Base-by-base conservation (phyloP, 2,113 vertebrate species). In the Hepsetus odoe region DNA sequence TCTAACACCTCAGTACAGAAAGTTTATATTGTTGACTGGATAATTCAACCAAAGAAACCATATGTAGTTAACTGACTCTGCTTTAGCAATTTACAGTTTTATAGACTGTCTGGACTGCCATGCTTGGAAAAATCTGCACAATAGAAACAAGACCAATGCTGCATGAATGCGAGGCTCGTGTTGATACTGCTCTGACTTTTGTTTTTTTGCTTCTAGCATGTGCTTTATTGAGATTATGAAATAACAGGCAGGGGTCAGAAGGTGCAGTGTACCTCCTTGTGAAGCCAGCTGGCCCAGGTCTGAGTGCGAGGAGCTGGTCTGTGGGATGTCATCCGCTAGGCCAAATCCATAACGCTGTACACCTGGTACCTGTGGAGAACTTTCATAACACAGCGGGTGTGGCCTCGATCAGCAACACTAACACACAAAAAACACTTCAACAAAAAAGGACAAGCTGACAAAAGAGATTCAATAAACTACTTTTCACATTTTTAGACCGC, bases 201-300 rank as follows among this genome's bases (percentile, higher is more conserved):
- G n/a, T 53, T 53, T 53, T 53, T 3, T n/a, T n/a, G 5, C 4
- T 53, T 55, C 51, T 53, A n/a, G 49, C 49, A 53, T 53, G 20
- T 53, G 18, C 20, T 4, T n/a, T 8, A 18, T 53, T 16, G 20
- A n/a, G 20, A 53, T n/a, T 1, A n/a, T 49, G 12, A 40, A 32
- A 5, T n/a, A 33, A 38, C 35, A n/a, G 18, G 30, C 11, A 9
- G 53, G 11, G 18, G 12, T 59, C 7, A 22, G 59, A 8, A 5
- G 12, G 55, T 11, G 14, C 42, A 59, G 13, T 5, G 44, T 88
- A 98, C 97, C 97, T 96, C 95, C 97, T 94, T 99, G 97, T n/a
- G 96, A 96, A 10, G 96, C 94, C 10, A 98, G 95, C 76, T 98
- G 97, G 40, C 95, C 96, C 44, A 98, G 94, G 74, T 99, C 97